A percentile compares a stretch with the other conserved stretches of the same genome.
Conservation (phyloP, 2,888 invertebrate species). For the Leucania comma region DNA sequence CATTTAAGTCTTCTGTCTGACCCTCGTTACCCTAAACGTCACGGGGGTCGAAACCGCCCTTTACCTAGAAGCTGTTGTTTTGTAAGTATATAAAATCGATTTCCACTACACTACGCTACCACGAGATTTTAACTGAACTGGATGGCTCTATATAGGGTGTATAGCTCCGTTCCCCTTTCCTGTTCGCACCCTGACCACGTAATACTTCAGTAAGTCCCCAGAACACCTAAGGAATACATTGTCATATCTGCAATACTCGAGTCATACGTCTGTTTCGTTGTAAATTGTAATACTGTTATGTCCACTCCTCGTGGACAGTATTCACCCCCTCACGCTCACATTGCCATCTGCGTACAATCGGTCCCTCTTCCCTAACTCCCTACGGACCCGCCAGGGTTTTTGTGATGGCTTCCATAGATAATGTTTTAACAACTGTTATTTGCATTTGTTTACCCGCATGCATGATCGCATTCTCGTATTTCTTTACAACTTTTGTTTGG, state of each 20-base stretch:
- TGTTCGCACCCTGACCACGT: too few relatives aligned
- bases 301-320: slow-evolving; percentile 2
- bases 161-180: too few relatives aligned
- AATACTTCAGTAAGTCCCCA: too few relatives aligned
- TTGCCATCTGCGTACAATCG: slow-evolving; percentile 24
- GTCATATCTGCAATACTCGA: not conserved
- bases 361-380: slow-evolving; percentile 30
- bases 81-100: slow-evolving; percentile 13
- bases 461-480: slow-evolving; percentile 1
- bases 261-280: not conserved
- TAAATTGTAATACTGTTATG: slow-evolving; percentile 6
- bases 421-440: slow-evolving; percentile 27
- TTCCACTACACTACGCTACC: not conserved
- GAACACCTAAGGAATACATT: too few relatives aligned
- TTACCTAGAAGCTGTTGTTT: not conserved
- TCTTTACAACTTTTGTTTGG: not conserved
- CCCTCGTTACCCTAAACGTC: slow-evolving; percentile 10
- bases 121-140: too few relatives aligned
- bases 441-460: slow-evolving; percentile 26
- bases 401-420: slow-evolving; percentile 1
- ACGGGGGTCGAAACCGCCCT: not conserved
- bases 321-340: slow-evolving; percentile 24
- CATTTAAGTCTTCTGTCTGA: slow-evolving; percentile 11
- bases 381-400: not conserved
- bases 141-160: too few relatives aligned